Percentiles rank a stretch among this genome's conserved stretches.
phyloP scores from a whole-genome alignment of 2,888 invertebrate genomes.

The Vannuccia rotundouncinata region DNA sequence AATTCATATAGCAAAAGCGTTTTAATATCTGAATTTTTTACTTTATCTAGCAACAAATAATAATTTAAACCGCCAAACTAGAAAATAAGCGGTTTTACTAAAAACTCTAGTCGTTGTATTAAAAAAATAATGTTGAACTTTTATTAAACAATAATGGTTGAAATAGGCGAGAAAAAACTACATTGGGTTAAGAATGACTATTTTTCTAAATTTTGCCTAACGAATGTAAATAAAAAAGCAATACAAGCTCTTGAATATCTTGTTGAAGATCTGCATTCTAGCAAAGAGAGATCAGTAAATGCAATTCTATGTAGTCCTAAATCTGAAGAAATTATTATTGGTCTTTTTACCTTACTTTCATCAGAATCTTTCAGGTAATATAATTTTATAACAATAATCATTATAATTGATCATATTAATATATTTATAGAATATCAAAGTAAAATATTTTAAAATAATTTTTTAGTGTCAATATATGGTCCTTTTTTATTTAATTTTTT shows the following conservation, averaged over 20 bases:
- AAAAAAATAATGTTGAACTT: background rate
- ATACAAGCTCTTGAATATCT: slow-evolving; percentile 50
- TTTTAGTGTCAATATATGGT: no score
- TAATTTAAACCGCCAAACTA: background rate
- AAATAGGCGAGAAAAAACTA: background rate
- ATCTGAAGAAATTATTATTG: slow-evolving; percentile 54
- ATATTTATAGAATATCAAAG: no score
- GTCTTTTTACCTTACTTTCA: slow-evolving; percentile 49
- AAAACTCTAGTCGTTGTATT: background rate
- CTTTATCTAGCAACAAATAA: background rate
- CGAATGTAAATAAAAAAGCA: background rate
- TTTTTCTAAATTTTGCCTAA: slow-evolving; percentile 28
- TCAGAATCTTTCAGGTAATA: slow-evolving; percentile 48
- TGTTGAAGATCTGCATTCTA: slow-evolving; percentile 53
- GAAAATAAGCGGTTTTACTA: background rate
- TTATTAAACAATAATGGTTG: background rate
- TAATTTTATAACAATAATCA: background rate
- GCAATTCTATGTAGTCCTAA: slow-evolving; percentile 52
- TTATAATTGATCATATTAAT: background rate
- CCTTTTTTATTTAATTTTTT: no score
- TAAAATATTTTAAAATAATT: no score
- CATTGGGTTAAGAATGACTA: slow-evolving; percentile 39
- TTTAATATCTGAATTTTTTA: background rate
- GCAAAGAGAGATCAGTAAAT: slow-evolving; percentile 51
- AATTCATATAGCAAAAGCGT: background rate